phyloP scores from a whole-genome alignment of 53 echinoderm and acorn worm genomes.

The Paelopatides confundens region DNA sequence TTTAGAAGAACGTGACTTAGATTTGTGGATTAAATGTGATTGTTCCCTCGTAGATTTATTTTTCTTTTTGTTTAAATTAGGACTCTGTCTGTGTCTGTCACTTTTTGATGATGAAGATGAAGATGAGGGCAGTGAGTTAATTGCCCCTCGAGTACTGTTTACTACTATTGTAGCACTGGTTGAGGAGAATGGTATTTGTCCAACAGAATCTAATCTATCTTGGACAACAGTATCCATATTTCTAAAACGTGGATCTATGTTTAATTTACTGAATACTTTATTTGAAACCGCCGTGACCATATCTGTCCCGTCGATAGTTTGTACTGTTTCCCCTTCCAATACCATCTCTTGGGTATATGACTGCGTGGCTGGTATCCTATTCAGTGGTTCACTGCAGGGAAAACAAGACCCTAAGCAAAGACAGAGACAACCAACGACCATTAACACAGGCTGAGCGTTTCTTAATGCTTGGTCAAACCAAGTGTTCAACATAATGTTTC shows the following conservation, averaged over 20 bases:
- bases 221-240: constrained; percentile 1
- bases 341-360: neutral
- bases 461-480: constrained; percentile 8
- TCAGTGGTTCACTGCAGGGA: constrained; percentile 44
- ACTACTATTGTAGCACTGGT: neutral
- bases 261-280: constrained; percentile 22
- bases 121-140: neutral
- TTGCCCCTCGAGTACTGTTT: constrained; percentile 5
- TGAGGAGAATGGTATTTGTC: neutral
- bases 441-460: constrained; percentile 25
- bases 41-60: neutral
- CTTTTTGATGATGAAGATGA: neutral
- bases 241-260: constrained; percentile 20
- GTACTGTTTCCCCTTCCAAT: neutral
- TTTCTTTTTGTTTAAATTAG: neutral
- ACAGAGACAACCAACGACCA: constrained; percentile 19
- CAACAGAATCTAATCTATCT: neutral
- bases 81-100: constrained; percentile 1
- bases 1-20: constrained; percentile 11
- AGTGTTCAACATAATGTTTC: constrained; percentile 41
- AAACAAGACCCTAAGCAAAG: constrained; percentile 33
- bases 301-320: neutral
- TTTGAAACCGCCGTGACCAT: neutral
- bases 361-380: constrained; percentile 15
- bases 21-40: neutral